Conservation (phyloP, 2,113 vertebrate species). For the Microcebus murinus region DNA sequence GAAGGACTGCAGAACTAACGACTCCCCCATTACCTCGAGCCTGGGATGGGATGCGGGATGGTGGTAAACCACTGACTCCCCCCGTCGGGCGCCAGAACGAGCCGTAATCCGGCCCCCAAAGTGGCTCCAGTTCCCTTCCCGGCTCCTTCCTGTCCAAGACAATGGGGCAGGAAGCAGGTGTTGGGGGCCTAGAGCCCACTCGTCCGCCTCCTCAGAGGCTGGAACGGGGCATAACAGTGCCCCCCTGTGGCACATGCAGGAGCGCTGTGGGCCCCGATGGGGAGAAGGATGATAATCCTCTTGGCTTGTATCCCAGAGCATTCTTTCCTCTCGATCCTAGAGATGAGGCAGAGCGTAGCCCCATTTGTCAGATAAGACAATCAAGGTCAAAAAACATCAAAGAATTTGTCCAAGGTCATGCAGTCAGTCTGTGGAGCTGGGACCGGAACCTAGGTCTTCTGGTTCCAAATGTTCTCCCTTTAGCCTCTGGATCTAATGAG, state of each 20-base stretch:
- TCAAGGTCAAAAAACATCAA: conserved; percentile 8
- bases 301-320: neutral
- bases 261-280: neutral
- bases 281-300: neutral
- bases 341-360: neutral
- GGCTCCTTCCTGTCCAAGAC: conserved; percentile 78
- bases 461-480: neutral
- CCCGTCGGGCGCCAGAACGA: neutral
- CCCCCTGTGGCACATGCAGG: neutral
- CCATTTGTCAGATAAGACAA: conserved; percentile 47
- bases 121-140: conserved; percentile 68
- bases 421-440: neutral
- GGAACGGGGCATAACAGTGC: neutral
- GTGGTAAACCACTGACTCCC: neutral
- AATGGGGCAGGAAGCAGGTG: conserved; percentile 83
- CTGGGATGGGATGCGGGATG: neutral
- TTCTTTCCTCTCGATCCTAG: neutral
- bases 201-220: neutral
- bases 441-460: neutral
- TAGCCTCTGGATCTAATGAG: conserved; percentile 1
- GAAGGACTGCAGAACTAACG: neutral
- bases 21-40: neutral
- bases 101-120: conserved; percentile 35
- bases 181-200: conserved; percentile 53
- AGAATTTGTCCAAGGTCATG: neutral